A percentile compares a stretch with the other conserved stretches of the same genome.
Evolutionary conservation across 2,888 invertebrate genomes (phyloP).

Genomic region (Acrocera orbiculus): DNA sequence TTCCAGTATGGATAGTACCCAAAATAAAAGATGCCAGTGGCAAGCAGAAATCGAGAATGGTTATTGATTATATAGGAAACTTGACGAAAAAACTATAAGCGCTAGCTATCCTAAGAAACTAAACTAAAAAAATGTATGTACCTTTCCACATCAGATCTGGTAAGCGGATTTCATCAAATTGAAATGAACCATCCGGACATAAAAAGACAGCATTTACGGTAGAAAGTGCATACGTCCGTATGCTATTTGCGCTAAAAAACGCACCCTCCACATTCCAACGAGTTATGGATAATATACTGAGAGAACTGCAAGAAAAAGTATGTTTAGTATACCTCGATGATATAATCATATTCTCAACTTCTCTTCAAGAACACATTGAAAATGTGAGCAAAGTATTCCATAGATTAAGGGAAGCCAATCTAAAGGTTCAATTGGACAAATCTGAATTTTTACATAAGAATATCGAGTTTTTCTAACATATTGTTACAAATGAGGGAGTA

Average conservation of each 20-base stretch:
- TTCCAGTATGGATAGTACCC: too few relatives aligned
- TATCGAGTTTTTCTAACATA: constrained; percentile 18
- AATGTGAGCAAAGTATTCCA: constrained; percentile 14
- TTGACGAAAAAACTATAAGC: too few relatives aligned
- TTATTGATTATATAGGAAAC: too few relatives aligned
- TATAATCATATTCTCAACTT: constrained; percentile 16
- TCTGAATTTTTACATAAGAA: constrained; percentile 15
- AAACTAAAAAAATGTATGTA: too few relatives aligned
- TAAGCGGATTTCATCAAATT: too few relatives aligned
- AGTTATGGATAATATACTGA: constrained; percentile 13
- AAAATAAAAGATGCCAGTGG: too few relatives aligned
- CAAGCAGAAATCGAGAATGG: too few relatives aligned
- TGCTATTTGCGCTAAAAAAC: constrained; percentile 5
- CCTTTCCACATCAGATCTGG: too few relatives aligned
- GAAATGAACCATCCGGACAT: too few relatives aligned
- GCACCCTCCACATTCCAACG: constrained; percentile 2
- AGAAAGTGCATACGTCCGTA: too few relatives aligned
- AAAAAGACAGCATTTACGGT: too few relatives aligned
- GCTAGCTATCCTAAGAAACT: too few relatives aligned
- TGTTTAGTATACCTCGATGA: constrained; percentile 16
- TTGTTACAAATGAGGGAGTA: constrained; percentile 17
- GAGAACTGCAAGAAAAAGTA: constrained; percentile 12
- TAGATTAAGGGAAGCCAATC: constrained; percentile 9
- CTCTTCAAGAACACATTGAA: constrained; percentile 16
- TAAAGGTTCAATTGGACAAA: constrained; percentile 16